These are phyloP conservation scores for Anguilla megastoma DNA, from an alignment of 2,797 vertebrate species.

Conservation along the genomic window DNA sequence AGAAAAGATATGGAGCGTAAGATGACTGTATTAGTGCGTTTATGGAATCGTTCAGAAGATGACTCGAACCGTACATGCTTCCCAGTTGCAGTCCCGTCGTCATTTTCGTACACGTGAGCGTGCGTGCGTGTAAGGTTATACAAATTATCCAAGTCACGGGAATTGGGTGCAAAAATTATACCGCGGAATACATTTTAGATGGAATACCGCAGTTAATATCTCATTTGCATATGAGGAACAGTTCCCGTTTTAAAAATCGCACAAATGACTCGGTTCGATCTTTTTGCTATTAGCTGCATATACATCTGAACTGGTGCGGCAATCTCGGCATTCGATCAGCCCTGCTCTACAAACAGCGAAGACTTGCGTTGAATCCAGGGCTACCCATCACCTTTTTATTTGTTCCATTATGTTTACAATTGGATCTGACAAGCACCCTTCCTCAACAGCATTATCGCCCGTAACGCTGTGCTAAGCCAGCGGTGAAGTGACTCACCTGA, in stretches of 20 bases:
- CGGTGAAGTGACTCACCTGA: conserved; percentile 60
- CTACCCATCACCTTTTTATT: conserved; percentile 9
- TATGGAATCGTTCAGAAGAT: not conserved
- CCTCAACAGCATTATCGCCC: not conserved
- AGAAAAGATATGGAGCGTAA: not conserved
- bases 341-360: conserved; percentile 7
- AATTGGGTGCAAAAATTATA: not conserved
- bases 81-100: not conserved
- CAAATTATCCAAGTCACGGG: not conserved
- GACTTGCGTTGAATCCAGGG: conserved; percentile 17
- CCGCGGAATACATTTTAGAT: not conserved
- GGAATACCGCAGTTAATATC: not conserved
- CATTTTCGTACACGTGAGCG: not conserved
- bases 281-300: not conserved
- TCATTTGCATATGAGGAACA: not conserved
- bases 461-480: not conserved
- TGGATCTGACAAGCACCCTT: conserved; percentile 10
- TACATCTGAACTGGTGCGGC: not conserved
- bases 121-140: not conserved
- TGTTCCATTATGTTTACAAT: not conserved
- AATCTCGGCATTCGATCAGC: not conserved
- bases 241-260: not conserved
- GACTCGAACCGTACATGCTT: not conserved
- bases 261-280: not conserved
- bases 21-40: not conserved